A percentile compares a stretch with the other conserved stretches of the same genome.
Conservation (phyloP, 2,113 vertebrate genomes). For the Mesitornis unicolor region DNA sequence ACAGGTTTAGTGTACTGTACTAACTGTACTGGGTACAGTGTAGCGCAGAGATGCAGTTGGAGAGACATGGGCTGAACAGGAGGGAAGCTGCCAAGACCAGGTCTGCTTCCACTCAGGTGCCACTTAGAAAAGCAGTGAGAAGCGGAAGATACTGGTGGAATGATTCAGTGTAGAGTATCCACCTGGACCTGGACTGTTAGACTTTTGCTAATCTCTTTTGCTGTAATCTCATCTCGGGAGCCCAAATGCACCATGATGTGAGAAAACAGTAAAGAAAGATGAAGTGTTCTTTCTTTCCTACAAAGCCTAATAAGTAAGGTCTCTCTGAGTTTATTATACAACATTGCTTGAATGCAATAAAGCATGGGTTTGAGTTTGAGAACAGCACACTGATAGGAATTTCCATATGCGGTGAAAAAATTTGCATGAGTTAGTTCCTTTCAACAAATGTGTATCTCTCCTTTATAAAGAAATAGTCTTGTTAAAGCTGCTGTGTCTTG, state of each 20-base stretch:
- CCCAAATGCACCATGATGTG: background rate
- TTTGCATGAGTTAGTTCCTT: background rate
- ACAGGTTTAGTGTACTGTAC: background rate
- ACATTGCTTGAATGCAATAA: background rate
- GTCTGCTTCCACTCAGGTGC: background rate
- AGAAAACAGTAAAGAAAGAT: background rate
- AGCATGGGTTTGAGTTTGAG: background rate
- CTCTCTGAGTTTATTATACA: background rate
- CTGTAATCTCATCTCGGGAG: background rate
- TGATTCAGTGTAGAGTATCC: background rate
- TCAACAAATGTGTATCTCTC: background rate
- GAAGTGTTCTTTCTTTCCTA: background rate
- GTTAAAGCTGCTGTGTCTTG: background rate
- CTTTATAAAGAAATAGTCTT: background rate
- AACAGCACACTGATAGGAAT: background rate
- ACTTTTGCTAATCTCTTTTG: background rate
- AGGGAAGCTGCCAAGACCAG: background rate
- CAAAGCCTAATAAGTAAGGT: background rate
- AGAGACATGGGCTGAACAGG: background rate
- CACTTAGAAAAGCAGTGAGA: background rate
- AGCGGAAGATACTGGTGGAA: background rate
- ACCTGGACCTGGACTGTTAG: background rate
- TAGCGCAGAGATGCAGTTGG: background rate
- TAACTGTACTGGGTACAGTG: background rate
- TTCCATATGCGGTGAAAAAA: slow-evolving; percentile 10